Conservation (phyloP, 2,888 invertebrate genomes). For the Phorcus lineatus region DNA sequence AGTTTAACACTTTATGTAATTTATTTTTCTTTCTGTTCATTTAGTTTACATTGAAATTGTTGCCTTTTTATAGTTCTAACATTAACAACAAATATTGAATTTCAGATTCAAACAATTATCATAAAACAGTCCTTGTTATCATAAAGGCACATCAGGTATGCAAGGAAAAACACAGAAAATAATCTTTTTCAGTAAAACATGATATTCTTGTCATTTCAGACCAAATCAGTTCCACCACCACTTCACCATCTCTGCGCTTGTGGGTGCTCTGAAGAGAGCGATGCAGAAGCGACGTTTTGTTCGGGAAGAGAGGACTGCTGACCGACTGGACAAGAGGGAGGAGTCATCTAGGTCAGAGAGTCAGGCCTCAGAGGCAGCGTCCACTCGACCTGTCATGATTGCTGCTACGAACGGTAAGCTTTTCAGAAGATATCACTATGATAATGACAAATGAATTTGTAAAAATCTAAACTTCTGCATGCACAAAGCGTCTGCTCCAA, state of each 20-base stretch:
- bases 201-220: constrained; percentile 45
- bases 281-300: constrained; percentile 61
- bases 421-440: too few species aligned
- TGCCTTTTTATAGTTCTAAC: background rate
- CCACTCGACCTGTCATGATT: constrained; percentile 44
- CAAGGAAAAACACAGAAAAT: too few species aligned
- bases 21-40: background rate
- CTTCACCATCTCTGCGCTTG: constrained; percentile 67
- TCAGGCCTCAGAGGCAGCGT: constrained; percentile 65
- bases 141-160: too few species aligned
- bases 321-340: constrained; percentile 56
- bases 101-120: too few species aligned
- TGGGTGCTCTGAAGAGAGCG: constrained; percentile 68
- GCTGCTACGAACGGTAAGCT: constrained; percentile 5
- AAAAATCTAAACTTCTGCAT: too few species aligned
- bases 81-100: background rate
- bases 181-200: too few species aligned
- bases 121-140: too few species aligned
- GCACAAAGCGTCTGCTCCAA: too few species aligned
- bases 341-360: constrained; percentile 70
- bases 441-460: too few species aligned
- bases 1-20: constrained; percentile 45
- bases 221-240: constrained; percentile 67
- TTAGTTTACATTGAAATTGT: too few species aligned
- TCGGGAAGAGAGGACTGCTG: constrained; percentile 64